phyloP scores from a whole-genome alignment of 2,888 invertebrate species.

The Drosophila austrosaltans region DNA sequence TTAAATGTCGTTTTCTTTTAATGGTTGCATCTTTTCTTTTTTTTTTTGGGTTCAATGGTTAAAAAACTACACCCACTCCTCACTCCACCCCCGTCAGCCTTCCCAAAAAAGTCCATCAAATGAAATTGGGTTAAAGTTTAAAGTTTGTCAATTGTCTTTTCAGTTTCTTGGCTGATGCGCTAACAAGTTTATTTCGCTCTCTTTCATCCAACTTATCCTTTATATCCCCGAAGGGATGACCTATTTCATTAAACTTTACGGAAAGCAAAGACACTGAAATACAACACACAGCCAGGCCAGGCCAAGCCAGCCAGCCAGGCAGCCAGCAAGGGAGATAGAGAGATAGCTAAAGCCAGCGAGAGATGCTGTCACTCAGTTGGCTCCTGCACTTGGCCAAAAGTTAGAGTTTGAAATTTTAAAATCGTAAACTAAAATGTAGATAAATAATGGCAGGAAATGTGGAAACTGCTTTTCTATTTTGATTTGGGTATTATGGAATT shows the following conservation, averaged over 20 bases:
- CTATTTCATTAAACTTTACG: constrained; percentile 63
- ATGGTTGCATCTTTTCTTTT: background rate
- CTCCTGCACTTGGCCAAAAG: constrained; percentile 5
- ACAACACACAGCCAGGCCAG: constrained; percentile 24
- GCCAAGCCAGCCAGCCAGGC: too few species aligned
- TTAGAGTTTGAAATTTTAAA: background rate
- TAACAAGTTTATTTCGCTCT: constrained; percentile 50
- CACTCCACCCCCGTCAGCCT: too few species aligned
- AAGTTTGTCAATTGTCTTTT: constrained; percentile 33
- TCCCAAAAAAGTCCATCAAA: background rate
- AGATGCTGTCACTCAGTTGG: background rate
- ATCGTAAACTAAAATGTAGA: background rate
- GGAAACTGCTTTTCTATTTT: too few species aligned
- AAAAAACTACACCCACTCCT: background rate
- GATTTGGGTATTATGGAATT: too few species aligned
- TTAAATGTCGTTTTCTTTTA: constrained; percentile 8
- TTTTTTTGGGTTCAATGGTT: background rate
- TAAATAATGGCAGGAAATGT: too few species aligned
- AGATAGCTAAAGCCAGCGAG: constrained; percentile 3
- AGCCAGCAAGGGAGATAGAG: constrained; percentile 20
- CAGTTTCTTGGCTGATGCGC: constrained; percentile 38
- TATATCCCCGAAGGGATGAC: constrained; percentile 27
- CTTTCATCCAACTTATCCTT: constrained; percentile 11
- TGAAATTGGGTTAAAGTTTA: constrained; percentile 12
- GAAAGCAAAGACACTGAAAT: constrained; percentile 41